Evolutionary conservation across 2,113 vertebrate genomes (phyloP).

Genomic region (Periophthalmodon schlosseri): DNA sequence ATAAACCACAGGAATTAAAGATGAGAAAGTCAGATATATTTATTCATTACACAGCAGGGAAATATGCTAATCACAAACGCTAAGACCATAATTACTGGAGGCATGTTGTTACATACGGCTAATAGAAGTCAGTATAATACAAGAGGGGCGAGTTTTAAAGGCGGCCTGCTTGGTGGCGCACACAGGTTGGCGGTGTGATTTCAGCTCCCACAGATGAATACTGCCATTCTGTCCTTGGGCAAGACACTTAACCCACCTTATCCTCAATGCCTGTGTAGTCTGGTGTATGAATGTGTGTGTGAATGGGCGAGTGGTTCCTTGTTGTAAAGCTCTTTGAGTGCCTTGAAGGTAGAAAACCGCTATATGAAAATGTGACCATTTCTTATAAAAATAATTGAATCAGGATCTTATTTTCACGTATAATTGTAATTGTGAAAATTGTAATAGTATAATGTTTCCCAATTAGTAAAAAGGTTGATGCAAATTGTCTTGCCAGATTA

Average conservation of each 20-base stretch:
- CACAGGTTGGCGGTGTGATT: too few relatives aligned
- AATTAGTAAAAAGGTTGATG: slow-evolving; percentile 3
- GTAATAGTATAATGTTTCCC: not conserved
- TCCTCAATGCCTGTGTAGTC: too few relatives aligned
- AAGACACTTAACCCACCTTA: too few relatives aligned
- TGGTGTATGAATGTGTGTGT: too few relatives aligned
- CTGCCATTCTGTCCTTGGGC: too few relatives aligned
- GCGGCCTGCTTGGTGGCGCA: too few relatives aligned
- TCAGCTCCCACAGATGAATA: too few relatives aligned
- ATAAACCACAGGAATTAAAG: slow-evolving; percentile 24
- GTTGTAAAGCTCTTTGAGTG: too few relatives aligned
- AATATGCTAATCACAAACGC: not conserved
- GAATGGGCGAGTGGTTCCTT: too few relatives aligned
- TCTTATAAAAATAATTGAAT: not conserved
- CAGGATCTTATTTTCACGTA: not conserved
- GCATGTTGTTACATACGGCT: not conserved
- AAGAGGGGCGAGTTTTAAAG: too few relatives aligned
- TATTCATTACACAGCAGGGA: not conserved
- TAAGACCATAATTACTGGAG: not conserved
- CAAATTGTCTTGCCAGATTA: not conserved
- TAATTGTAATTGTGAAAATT: not conserved
- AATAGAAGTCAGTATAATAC: not conserved
- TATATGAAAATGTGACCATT: too few relatives aligned
- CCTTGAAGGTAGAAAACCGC: too few relatives aligned
- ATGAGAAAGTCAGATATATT: not conserved